A percentile compares a stretch with the other conserved stretches of the same genome.
Conservation (phyloP, 2,888 invertebrate genomes). For the Escarpia spicata region DNA sequence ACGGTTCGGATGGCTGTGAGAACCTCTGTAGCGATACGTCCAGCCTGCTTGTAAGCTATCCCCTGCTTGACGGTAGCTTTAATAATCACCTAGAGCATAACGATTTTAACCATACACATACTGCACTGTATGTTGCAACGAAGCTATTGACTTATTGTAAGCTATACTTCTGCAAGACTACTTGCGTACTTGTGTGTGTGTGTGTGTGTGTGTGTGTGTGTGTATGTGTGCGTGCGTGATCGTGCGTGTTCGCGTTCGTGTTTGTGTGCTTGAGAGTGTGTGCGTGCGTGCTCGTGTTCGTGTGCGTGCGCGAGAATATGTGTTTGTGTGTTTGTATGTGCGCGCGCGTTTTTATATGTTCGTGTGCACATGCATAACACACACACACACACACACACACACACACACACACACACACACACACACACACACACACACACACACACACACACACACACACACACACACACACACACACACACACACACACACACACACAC, state of each 20-base stretch:
- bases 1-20: conserved; percentile 21
- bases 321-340: too few species aligned
- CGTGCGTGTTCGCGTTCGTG: conserved; percentile 17
- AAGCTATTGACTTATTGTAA: neutral
- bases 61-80: neutral
- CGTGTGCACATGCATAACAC: too few species aligned
- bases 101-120: neutral
- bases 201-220: neutral
- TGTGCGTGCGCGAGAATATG: neutral
- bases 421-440: too few species aligned
- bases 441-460: too few species aligned
- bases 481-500: too few species aligned
- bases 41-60: conserved; percentile 70
- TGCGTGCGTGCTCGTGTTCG: neutral
- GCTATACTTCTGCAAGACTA: neutral
- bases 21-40: conserved; percentile 25
- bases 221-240: conserved; percentile 22
- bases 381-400: too few species aligned
- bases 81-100: neutral
- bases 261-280: neutral
- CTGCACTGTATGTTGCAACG: neutral
- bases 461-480: too few species aligned
- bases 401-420: too few species aligned
- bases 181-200: neutral
- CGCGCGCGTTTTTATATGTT: too few species aligned